Evolutionary conservation across 2,797 vertebrate genomes (phyloP), one percentile per base, ranked within the genome.

Genomic region (Apodemus agrarius): DNA sequence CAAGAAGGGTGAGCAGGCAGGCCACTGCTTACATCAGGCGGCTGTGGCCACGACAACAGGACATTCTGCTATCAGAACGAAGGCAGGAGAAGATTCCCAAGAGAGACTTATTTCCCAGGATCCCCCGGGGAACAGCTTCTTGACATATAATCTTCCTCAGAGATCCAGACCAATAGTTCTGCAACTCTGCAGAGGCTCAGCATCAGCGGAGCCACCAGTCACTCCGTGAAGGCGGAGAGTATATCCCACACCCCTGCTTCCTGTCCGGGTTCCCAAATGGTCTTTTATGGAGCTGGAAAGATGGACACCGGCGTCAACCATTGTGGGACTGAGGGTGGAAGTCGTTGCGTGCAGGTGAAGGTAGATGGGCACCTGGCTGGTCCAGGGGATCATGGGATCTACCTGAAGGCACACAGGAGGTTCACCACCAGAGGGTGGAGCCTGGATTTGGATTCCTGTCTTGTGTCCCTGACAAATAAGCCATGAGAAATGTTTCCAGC

Each of bases 401-500:
- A 37, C 12, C 54, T n/a, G 54, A 67, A 24, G 54, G 22, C 21
- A 57, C 7, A 13, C 52, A 92, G 59, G 37, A 65, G 49, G 3
- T 31, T 80, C 37, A 40, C n/a, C 61, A 57, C 59, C 34, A 29
- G 31, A 40, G 37, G 29, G 4, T 6, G 21, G 75, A 87, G 19
- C 14, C 49, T 81, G 37, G 83, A 37, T 92, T 84, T 21, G 52
- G 22, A 69, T 40, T 94, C 10, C 26, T 24, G 1, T 43, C 17
- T 59, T 6, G 21, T 22, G 57, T 37, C 49, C 37, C 82, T 79
- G 89, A 26, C 29, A 3, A 43, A 86, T 29, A 76, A 78, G 57
- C 8, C 91, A 40, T 72, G 61, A 90, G 88, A 94, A 93, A 54
- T 21, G 17, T 81, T 72, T 97, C n/a, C 3, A 40, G 72, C 69